A percentile compares a stretch with the other conserved stretches of the same genome.
phyloP scores from a whole-genome alignment of 2,888 invertebrate species.

The Drosophila mayaguana region DNA sequence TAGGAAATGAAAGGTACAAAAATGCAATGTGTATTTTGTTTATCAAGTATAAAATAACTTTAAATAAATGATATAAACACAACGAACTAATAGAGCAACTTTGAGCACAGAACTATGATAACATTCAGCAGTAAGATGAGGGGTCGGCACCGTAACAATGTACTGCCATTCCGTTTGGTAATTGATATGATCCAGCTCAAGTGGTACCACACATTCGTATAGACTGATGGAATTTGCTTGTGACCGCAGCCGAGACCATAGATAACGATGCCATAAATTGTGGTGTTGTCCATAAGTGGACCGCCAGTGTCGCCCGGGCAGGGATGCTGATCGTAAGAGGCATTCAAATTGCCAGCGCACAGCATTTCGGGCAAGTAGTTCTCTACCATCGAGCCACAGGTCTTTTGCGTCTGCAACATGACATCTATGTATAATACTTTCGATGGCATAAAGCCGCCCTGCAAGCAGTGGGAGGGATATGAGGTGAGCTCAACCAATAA shows the following conservation, averaged over 20 bases:
- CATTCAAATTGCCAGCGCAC: constrained; percentile 32
- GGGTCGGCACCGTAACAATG: no score
- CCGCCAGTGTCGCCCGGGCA: constrained; percentile 53
- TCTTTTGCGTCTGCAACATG: neutral
- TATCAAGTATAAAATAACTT: neutral
- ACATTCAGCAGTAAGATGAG: neutral
- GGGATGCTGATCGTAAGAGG: constrained; percentile 7
- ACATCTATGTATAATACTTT: constrained; percentile 29
- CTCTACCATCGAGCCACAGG: constrained; percentile 17
- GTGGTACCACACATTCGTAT: constrained; percentile 43
- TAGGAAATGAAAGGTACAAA: no score
- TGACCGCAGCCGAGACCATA: constrained; percentile 39
- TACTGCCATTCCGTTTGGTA: neutral
- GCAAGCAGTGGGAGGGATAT: neutral
- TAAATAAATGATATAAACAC: no score
- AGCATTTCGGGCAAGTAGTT: constrained; percentile 30
- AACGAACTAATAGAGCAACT: neutral
- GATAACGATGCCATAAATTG: constrained; percentile 41
- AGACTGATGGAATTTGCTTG: constrained; percentile 23
- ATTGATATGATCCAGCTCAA: constrained; percentile 33
- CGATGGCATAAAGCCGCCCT: constrained; percentile 45
- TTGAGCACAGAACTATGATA: neutral
- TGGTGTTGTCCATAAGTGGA: constrained; percentile 27
- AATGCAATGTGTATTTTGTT: no score
- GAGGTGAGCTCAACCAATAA: neutral